Evolutionary conservation across 2,888 invertebrate species (phyloP).

Genomic region (Apamea anceps): DNA sequence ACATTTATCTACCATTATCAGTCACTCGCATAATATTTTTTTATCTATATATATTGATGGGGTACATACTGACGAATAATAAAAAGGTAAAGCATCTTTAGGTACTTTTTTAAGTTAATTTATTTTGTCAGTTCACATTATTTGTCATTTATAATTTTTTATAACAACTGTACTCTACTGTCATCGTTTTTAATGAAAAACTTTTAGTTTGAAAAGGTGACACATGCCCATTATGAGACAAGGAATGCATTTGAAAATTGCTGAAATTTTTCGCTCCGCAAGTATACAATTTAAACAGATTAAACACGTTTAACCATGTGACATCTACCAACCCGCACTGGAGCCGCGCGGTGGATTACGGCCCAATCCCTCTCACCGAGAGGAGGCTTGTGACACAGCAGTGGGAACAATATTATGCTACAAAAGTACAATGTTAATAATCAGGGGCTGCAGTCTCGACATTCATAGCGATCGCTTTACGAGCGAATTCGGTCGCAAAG

Average conservation of each 20-base stretch:
- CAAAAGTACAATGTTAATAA: background rate
- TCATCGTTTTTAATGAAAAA: background rate
- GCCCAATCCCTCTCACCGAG: too few relatives aligned
- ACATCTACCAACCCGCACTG: too few relatives aligned
- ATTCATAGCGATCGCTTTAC: too few relatives aligned
- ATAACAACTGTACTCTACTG: background rate
- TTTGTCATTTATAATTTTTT: background rate
- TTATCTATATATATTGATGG: background rate
- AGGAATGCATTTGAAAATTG: background rate
- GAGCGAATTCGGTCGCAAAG: too few relatives aligned
- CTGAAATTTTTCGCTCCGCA: background rate
- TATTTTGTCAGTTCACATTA: too few relatives aligned
- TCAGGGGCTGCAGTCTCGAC: background rate
- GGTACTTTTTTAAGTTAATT: background rate
- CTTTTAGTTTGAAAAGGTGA: background rate
- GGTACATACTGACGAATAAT: background rate
- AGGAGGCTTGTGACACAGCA: too few relatives aligned
- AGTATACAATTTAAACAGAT: background rate
- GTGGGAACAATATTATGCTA: too few relatives aligned
- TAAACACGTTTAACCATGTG: background rate
- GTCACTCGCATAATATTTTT: background rate
- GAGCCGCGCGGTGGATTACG: too few relatives aligned
- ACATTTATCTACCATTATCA: background rate
- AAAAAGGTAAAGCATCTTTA: background rate
- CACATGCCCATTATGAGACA: too few relatives aligned